A percentile compares a stretch with the other conserved stretches of the same genome.
These are phyloP conservation scores for Parasteatoda tepidariorum DNA, from an alignment of 1,140 invertebrate genomes.

Conservation along the genomic window DNA sequence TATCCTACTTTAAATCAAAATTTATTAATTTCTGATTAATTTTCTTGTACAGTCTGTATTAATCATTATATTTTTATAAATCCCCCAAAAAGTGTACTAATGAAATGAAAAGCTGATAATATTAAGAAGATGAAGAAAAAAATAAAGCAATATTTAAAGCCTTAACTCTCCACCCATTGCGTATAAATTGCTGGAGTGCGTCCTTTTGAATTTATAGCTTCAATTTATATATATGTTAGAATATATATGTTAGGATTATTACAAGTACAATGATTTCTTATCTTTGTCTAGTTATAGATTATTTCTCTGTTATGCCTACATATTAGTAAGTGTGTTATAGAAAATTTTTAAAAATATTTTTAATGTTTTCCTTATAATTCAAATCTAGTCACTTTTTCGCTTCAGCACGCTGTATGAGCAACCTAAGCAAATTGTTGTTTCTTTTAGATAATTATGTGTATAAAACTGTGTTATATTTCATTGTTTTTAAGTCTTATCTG, in stretches of 20 bases:
- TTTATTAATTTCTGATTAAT: no score
- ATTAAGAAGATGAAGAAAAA: background rate
- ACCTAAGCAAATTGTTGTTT: background rate
- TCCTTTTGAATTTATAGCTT: background rate
- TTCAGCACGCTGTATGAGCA: background rate
- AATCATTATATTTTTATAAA: no score
- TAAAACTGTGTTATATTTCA: conserved; percentile 6
- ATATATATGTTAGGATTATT: background rate
- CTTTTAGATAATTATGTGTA: background rate
- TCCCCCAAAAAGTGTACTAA: no score
- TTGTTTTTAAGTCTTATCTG: conserved; percentile 35
- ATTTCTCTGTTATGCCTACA: background rate
- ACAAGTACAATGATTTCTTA: background rate
- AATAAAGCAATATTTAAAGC: background rate
- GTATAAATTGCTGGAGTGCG: background rate
- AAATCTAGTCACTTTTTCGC: background rate
- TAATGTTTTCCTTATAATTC: background rate
- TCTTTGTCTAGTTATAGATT: background rate
- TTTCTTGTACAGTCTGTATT: no score
- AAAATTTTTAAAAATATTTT: background rate
- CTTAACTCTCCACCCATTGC: no score
- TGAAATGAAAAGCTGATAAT: no score
- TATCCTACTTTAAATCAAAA: no score
- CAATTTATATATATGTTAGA: background rate
- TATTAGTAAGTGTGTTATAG: background rate